Evolutionary conservation across 1,140 invertebrate species (phyloP).

Genomic region (Drosophila seguyi): DNA sequence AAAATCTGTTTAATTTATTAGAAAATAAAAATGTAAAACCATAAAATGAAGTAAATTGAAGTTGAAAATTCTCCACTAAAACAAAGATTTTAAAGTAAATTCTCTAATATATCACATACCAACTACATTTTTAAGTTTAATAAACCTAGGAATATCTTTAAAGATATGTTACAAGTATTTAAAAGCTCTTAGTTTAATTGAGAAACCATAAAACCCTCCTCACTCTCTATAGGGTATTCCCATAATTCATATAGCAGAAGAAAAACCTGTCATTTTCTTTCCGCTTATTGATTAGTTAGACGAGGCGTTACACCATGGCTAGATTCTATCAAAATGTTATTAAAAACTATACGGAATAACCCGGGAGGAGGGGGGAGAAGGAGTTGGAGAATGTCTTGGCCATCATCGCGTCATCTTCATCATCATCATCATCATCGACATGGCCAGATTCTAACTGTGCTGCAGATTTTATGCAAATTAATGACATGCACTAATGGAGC

Average conservation of each 20-base stretch:
- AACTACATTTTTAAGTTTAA: no score
- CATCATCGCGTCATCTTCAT: slow-evolving; percentile 31
- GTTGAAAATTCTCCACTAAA: not conserved
- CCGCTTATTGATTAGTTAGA: slow-evolving; percentile 71
- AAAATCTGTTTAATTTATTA: not conserved
- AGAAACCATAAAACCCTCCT: not conserved
- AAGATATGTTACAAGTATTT: not conserved
- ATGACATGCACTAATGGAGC: slow-evolving; percentile 78
- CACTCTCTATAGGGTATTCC: slow-evolving; percentile 9
- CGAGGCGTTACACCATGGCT: slow-evolving; percentile 50
- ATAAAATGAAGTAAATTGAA: no score
- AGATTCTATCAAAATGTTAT: slow-evolving; percentile 74
- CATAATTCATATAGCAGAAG: not conserved
- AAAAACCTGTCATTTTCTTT: slow-evolving; percentile 20
- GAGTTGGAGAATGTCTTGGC: slow-evolving; percentile 27
- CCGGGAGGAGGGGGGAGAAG: not conserved
- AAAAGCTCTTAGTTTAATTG: not conserved
- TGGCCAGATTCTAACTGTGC: slow-evolving; percentile 61
- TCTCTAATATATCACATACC: no score
- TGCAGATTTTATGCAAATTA: slow-evolving; percentile 75
- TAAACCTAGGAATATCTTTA: no score
- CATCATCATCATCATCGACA: slow-evolving; percentile 9
- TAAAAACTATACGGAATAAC: slow-evolving; percentile 32
- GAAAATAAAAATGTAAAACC: not conserved
- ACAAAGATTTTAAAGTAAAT: not conserved